phyloP scores from a whole-genome alignment of 2,888 invertebrate species.

The Corbicula japonica region DNA sequence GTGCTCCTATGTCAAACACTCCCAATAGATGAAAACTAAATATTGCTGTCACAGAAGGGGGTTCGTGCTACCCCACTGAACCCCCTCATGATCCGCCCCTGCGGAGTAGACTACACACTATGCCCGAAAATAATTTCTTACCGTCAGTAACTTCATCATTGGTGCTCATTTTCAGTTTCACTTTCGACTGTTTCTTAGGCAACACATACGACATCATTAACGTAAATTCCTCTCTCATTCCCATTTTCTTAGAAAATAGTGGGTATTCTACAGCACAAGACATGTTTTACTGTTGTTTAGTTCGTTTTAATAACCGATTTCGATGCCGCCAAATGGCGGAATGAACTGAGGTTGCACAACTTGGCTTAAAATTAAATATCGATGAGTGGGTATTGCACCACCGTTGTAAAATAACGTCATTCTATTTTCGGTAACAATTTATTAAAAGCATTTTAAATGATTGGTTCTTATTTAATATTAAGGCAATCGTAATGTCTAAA shows the following conservation, averaged over 20 bases:
- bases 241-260: conserved; percentile 31
- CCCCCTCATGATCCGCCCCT: too few species aligned
- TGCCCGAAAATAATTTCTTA: too few species aligned
- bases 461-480: conserved; percentile 2
- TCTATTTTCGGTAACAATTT: conserved; percentile 52
- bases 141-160: too few species aligned
- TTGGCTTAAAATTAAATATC: neutral
- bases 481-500: conserved; percentile 22
- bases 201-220: conserved; percentile 10
- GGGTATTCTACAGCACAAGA: conserved; percentile 42
- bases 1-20: too few species aligned
- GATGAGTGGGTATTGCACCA: conserved; percentile 53
- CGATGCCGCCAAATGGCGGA: conserved; percentile 55
- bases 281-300: conserved; percentile 21
- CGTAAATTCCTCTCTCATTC: neutral
- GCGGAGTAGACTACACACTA: too few species aligned
- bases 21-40: too few species aligned
- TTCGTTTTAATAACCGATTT: neutral
- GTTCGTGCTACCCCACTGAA: too few species aligned
- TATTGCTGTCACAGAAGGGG: too few species aligned
- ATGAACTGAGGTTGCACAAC: conserved; percentile 29
- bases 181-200: conserved; percentile 16
- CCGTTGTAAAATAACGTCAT: conserved; percentile 48
- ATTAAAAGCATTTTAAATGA: conserved; percentile 27
- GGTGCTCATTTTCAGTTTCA: too few species aligned